Evolutionary conservation across 2,113 vertebrate species (phyloP).

Genomic region (Neolamprologus longior): DNA sequence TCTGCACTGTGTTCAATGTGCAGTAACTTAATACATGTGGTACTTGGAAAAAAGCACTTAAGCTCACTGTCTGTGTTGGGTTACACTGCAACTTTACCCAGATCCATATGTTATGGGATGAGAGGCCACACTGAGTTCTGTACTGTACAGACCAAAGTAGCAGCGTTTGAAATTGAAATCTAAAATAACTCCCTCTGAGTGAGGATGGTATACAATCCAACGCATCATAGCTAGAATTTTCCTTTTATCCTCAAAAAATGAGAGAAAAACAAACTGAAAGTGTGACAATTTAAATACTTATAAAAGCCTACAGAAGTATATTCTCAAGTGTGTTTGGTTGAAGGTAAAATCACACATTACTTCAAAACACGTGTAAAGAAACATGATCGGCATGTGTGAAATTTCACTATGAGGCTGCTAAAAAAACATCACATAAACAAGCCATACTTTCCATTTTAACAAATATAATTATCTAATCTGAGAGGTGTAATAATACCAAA

Average conservation of each 20-base stretch:
- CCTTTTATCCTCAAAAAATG: not conserved
- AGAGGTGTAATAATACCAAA: not conserved
- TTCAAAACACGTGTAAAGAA: not conserved
- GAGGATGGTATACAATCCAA: not conserved
- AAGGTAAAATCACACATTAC: not conserved
- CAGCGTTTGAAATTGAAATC: not conserved
- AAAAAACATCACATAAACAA: not conserved
- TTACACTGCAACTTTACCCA: not conserved
- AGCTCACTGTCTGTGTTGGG: conserved; percentile 3
- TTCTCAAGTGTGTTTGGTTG: not conserved
- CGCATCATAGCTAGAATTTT: not conserved
- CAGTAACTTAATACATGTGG: conserved; percentile 28
- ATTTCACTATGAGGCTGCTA: not conserved
- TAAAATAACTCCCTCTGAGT: not conserved
- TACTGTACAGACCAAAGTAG: not conserved
- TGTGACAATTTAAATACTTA: not conserved
- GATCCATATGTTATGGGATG: not conserved
- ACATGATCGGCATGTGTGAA: not conserved
- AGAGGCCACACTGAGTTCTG: not conserved
- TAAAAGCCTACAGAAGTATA: not conserved
- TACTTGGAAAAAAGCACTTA: not conserved
- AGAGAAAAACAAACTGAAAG: not conserved
- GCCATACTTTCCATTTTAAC: not conserved
- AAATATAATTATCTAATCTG: not conserved
- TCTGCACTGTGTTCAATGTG: not conserved